phyloP scores from a whole-genome alignment of 2,888 invertebrate species.

The Dilophus febrilis region DNA sequence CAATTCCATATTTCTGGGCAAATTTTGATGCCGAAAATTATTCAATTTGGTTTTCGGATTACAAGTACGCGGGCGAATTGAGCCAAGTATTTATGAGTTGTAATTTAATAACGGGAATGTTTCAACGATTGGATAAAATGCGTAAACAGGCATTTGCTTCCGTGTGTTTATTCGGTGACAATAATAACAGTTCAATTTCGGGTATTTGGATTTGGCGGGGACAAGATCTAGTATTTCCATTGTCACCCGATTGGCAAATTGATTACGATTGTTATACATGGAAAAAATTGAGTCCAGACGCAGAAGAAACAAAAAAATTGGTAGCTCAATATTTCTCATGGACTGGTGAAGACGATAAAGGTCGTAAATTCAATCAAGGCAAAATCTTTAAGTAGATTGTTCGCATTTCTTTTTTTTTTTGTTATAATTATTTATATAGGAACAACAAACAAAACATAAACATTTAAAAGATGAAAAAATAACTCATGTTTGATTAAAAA shows the following conservation, averaged over 20 bases:
- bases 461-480: no score
- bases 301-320: slow-evolving; percentile 65
- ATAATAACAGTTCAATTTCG: slow-evolving; percentile 83
- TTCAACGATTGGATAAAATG: slow-evolving; percentile 95
- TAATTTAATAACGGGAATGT: slow-evolving; percentile 96
- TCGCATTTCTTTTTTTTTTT: no score
- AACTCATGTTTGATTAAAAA: no score
- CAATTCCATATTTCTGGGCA: slow-evolving; percentile 96
- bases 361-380: slow-evolving; percentile 93
- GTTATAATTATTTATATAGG: no score
- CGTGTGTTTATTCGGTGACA: slow-evolving; percentile 79
- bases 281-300: slow-evolving; percentile 76
- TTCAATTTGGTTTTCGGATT: slow-evolving; percentile 94
- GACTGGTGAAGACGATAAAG: slow-evolving; percentile 70
- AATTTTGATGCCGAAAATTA: slow-evolving; percentile 93
- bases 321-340: slow-evolving; percentile 83
- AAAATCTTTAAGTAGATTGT: slow-evolving; percentile 87
- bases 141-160: slow-evolving; percentile 92
- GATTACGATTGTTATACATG: slow-evolving; percentile 95
- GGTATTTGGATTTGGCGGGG: slow-evolving; percentile 99
- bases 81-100: slow-evolving; percentile 93
- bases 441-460: no score
- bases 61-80: slow-evolving; percentile 88
- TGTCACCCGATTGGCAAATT: slow-evolving; percentile 85
- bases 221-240: slow-evolving; percentile 78